phyloP scores from a whole-genome alignment of 2,113 vertebrate species.

The human (Homo sapiens) region DNA sequence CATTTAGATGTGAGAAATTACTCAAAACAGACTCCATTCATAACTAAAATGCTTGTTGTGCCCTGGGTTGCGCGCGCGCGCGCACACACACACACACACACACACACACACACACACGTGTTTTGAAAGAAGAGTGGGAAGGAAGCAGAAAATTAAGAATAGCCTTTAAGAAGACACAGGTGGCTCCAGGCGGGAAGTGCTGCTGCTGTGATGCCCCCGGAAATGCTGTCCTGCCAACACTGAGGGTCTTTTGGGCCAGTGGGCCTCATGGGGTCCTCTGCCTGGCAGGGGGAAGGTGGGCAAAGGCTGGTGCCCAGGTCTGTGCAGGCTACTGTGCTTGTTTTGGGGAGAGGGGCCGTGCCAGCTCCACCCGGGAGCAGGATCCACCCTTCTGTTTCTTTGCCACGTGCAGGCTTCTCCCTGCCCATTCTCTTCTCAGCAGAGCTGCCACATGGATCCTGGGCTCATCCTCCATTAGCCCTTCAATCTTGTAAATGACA shows the following conservation, averaged over 20 bases:
- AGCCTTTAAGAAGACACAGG: neutral
- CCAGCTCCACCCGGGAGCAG: too few relatives aligned
- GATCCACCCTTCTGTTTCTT: too few relatives aligned
- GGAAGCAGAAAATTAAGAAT: too few relatives aligned
- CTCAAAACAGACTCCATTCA: neutral
- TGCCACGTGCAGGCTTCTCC: rapidly evolving
- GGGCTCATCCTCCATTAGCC: rapidly evolving
- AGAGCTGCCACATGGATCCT: neutral
- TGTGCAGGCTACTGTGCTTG: neutral
- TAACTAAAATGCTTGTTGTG: neutral
- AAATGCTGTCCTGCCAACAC: too few relatives aligned
- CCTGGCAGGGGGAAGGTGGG: rapidly evolving
- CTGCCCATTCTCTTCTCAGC: neutral
- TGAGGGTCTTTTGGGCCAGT: neutral
- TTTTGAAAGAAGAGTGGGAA: neutral
- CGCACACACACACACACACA: too few relatives aligned
- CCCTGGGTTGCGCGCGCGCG: rapidly evolving
- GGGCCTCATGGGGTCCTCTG: neutral
- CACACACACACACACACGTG: neutral
- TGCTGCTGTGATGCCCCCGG: rapidly evolving
- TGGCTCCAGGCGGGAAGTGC: neutral
- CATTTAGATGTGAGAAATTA: neutral
- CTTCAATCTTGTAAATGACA: neutral
- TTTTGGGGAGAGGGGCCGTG: too few relatives aligned
- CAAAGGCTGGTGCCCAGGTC: neutral